Evolutionary conservation across 2,888 invertebrate genomes (phyloP).

Genomic region (Drosophila prolongata): DNA sequence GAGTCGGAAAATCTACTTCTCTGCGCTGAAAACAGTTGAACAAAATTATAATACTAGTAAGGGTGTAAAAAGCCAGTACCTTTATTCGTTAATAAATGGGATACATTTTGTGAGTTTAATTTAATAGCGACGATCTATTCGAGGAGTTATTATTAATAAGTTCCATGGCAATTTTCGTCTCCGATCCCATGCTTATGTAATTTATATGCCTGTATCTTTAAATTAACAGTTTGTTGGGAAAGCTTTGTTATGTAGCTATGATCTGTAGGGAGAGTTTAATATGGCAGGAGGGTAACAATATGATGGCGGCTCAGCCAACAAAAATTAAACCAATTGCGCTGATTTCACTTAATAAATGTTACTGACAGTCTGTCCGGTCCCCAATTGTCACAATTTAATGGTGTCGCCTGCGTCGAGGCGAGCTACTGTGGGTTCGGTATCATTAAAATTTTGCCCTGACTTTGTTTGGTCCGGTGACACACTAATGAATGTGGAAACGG

Average conservation of each 20-base stretch:
- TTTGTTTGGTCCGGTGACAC: slow-evolving; percentile 34
- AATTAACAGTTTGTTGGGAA: slow-evolving; percentile 48
- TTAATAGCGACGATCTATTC: not conserved
- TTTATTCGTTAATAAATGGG: too few species aligned
- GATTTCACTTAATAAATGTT: slow-evolving; percentile 72
- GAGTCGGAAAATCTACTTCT: too few species aligned
- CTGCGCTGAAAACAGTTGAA: too few species aligned
- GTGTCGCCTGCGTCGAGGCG: slow-evolving; percentile 29
- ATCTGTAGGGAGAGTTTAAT: slow-evolving; percentile 12
- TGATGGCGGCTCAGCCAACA: slow-evolving; percentile 56
- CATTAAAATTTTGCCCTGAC: slow-evolving; percentile 64
- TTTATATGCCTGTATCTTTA: slow-evolving; percentile 33
- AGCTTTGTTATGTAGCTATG: slow-evolving; percentile 33
- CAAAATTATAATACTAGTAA: too few species aligned
- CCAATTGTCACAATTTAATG: slow-evolving; percentile 72
- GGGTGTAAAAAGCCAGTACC: too few species aligned
- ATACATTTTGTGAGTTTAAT: not conserved
- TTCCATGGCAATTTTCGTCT: not conserved
- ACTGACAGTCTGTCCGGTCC: slow-evolving; percentile 27
- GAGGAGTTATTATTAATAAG: not conserved
- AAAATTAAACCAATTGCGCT: slow-evolving; percentile 76
- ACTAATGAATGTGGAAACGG: slow-evolving; percentile 31
- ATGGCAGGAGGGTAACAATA: slow-evolving; percentile 5
- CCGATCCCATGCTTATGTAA: slow-evolving; percentile 5
- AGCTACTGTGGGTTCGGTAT: slow-evolving; percentile 28